These are phyloP conservation scores for Saccostrea cuccullata DNA, from an alignment of 1,140 invertebrate species.

Conservation along the genomic window DNA sequence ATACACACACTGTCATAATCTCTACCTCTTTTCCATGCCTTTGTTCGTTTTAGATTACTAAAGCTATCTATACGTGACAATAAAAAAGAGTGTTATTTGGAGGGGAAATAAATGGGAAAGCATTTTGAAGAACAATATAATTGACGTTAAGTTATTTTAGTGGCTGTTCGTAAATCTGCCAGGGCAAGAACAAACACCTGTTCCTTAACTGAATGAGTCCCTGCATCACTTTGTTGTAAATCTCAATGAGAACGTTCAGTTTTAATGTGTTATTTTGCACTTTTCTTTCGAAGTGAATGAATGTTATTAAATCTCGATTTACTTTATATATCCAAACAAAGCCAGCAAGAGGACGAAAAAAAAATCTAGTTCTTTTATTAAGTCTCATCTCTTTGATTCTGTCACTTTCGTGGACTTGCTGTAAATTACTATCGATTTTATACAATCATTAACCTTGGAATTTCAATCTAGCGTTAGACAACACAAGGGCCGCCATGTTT, in stretches of 20 bases:
- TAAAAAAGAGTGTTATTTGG: neutral
- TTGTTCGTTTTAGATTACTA: conserved; percentile 15
- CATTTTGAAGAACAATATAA: neutral
- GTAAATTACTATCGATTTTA: neutral
- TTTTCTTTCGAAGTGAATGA: neutral
- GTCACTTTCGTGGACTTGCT: neutral
- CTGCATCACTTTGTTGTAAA: neutral
- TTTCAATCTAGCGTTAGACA: neutral
- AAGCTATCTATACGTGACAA: conserved; percentile 11
- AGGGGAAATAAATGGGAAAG: neutral
- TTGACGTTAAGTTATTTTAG: neutral
- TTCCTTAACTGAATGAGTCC: neutral
- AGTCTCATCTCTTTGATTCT: neutral
- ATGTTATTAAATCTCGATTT: neutral
- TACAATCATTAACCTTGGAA: neutral
- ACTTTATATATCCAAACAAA: neutral
- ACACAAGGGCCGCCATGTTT: neutral
- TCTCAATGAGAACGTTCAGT: neutral
- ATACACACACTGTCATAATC: neutral
- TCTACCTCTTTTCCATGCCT: conserved; percentile 7
- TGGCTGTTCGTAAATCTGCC: neutral
- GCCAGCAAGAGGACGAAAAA: neutral
- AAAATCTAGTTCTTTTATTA: neutral
- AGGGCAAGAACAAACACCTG: neutral
- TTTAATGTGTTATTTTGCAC: neutral